Conservation (phyloP, 2,888 invertebrate genomes). For the Agonopterix alstromeriana region DNA sequence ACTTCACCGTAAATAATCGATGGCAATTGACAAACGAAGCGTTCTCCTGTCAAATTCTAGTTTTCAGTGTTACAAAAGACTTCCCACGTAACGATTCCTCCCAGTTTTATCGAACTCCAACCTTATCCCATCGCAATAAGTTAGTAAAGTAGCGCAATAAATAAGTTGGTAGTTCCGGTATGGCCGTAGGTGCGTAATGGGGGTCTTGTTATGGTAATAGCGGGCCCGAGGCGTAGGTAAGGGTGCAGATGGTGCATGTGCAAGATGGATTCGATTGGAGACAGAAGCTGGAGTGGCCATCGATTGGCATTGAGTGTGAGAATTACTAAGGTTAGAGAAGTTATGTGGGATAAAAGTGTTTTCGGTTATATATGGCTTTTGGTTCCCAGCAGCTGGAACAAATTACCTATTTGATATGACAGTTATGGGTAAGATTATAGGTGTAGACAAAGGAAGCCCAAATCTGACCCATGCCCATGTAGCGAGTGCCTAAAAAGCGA, state of each 20-base stretch:
- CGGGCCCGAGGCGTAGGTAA: conserved; percentile 51
- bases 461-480: too few species aligned
- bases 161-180: conserved; percentile 18
- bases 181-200: conserved; percentile 63
- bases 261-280: conserved; percentile 25
- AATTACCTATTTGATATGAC: too few species aligned
- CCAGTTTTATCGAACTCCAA: neutral
- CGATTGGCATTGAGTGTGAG: conserved; percentile 24
- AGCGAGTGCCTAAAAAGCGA: neutral
- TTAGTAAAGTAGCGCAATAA: conserved; percentile 3
- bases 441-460: too few species aligned
- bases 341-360: neutral
- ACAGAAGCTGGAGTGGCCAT: conserved; percentile 38
- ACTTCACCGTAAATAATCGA: conserved; percentile 67
- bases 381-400: too few species aligned
- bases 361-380: neutral
- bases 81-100: conserved; percentile 15
- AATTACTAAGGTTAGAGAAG: neutral
- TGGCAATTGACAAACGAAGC: conserved; percentile 76
- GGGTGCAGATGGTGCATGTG: conserved; percentile 33
- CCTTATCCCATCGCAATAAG: neutral
- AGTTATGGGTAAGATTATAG: too few species aligned
- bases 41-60: conserved; percentile 73
- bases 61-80: conserved; percentile 56
- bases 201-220: conserved; percentile 74